Percentiles rank a stretch among this genome's conserved stretches.
phyloP scores from a whole-genome alignment of 2,888 invertebrate genomes.

The Chironomus tentans region DNA sequence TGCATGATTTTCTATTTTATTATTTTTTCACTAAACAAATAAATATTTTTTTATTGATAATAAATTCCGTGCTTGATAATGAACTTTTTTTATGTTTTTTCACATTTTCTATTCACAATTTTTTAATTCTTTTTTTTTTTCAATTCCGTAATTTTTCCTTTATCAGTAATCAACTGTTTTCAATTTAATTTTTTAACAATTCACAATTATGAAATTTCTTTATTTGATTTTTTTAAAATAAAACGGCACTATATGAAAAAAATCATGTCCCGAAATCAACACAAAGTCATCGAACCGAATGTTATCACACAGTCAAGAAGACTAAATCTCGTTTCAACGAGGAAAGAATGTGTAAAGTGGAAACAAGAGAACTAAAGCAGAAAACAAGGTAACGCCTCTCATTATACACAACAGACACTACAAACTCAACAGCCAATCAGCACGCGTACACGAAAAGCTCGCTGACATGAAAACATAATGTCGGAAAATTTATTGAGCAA shows the following conservation, averaged over 20 bases:
- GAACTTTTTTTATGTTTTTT: neutral
- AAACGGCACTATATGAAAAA: too few relatives aligned
- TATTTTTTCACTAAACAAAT: neutral
- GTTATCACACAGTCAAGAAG: slow-evolving; percentile 23
- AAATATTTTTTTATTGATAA: neutral
- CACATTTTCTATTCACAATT: neutral
- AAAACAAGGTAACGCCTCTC: neutral
- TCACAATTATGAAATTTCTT: too few relatives aligned
- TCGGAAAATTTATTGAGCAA: slow-evolving; percentile 7
- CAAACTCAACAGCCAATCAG: slow-evolving; percentile 3
- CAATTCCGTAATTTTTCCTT: too few relatives aligned
- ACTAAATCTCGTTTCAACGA: slow-evolving; percentile 10
- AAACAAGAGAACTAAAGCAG: neutral
- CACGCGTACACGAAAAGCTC: slow-evolving; percentile 6
- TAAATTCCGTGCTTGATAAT: too few relatives aligned
- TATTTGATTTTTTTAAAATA: too few relatives aligned
- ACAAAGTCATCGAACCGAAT: slow-evolving; percentile 9
- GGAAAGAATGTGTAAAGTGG: slow-evolving; percentile 1
- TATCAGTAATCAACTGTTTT: neutral
- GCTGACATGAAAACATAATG: slow-evolving; percentile 7
- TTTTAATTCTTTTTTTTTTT: neutral
- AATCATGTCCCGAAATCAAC: too few relatives aligned
- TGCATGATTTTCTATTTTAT: slow-evolving; percentile 13
- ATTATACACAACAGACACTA: neutral
- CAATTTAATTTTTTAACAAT: too few relatives aligned